These are phyloP conservation scores for Rhingia campestris DNA, from an alignment of 2,888 invertebrate genomes.

Conservation along the genomic window DNA sequence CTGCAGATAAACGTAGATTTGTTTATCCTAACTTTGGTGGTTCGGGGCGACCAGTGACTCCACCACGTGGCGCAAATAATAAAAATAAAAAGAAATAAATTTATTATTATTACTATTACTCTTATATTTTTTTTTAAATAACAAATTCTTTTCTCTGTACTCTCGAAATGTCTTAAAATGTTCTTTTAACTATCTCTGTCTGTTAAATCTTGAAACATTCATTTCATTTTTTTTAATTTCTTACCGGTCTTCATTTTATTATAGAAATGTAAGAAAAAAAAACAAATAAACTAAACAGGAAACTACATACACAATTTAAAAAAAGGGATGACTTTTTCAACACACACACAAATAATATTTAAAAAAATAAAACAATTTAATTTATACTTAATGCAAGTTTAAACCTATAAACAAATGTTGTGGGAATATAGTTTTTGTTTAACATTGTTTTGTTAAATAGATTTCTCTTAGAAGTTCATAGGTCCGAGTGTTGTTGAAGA, in stretches of 20 bases:
- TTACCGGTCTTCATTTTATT: constrained; percentile 32
- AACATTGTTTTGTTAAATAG: constrained; percentile 24
- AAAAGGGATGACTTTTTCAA: constrained; percentile 14
- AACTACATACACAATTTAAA: constrained; percentile 25
- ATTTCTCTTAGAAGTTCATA: constrained; percentile 30
- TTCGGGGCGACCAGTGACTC: constrained; percentile 98
- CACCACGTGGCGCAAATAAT: constrained; percentile 96
- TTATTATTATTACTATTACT: constrained; percentile 76
- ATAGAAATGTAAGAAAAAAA: constrained; percentile 47
- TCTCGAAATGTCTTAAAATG: constrained; percentile 61
- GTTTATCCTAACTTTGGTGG: constrained; percentile 95
- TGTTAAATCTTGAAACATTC: constrained; percentile 7
- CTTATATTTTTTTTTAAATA: constrained; percentile 30
- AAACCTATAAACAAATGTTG: constrained; percentile 23
- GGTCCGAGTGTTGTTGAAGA: constrained; percentile 51
- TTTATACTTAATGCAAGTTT: constrained; percentile 38
- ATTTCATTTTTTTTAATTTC: constrained; percentile 16
- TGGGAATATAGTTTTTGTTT: constrained; percentile 27
- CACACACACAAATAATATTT: constrained; percentile 34
- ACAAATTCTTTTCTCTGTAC: constrained; percentile 56
- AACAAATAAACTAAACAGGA: constrained; percentile 62
- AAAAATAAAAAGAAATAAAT: constrained; percentile 97
- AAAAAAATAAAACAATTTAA: constrained; percentile 26
- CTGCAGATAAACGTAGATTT: constrained; percentile 99
- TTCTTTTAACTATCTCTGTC: constrained; percentile 21